A percentile compares a stretch with the other conserved stretches of the same genome.
Conservation (phyloP, 1,140 invertebrate genomes). For the Drosophila albomicans region DNA sequence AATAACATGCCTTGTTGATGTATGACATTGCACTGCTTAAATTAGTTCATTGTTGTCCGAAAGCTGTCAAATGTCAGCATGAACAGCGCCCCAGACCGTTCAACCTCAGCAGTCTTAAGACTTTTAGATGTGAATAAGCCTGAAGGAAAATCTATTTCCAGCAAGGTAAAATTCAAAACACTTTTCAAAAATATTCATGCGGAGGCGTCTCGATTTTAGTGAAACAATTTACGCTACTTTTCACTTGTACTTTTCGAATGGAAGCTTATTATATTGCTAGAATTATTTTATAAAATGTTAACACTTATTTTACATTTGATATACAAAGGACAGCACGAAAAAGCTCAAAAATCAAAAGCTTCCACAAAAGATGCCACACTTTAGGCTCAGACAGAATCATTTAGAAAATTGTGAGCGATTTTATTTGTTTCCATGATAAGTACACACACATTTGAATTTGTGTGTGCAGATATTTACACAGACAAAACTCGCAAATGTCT, state of each 20-base stretch:
- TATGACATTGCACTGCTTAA: slow-evolving; percentile 69
- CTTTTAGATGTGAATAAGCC: slow-evolving; percentile 27
- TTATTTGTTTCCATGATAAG: too few relatives aligned
- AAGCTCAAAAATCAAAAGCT: too few relatives aligned
- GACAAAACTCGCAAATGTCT: neutral
- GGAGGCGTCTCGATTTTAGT: too few relatives aligned
- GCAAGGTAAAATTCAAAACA: neutral
- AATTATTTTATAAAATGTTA: too few relatives aligned
- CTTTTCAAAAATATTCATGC: neutral
- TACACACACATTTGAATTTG: neutral
- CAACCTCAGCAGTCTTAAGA: slow-evolving; percentile 19
- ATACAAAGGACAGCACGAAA: too few relatives aligned
- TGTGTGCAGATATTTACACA: neutral
- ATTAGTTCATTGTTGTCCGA: slow-evolving; percentile 81
- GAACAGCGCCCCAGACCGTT: neutral
- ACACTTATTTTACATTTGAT: too few relatives aligned
- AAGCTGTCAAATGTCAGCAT: slow-evolving; percentile 73
- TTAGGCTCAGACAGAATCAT: too few relatives aligned
- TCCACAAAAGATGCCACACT: too few relatives aligned
- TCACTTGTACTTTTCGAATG: too few relatives aligned
- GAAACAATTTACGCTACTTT: too few relatives aligned
- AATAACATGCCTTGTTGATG: slow-evolving; percentile 52
- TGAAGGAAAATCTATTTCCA: slow-evolving; percentile 11
- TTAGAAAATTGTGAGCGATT: too few relatives aligned
- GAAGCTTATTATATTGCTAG: too few relatives aligned